Evolutionary conservation across 92 coral and sea anemone species (phyloP), one percentile per base, ranked within the genome.

Genomic region (Galaxea fascicularis): DNA sequence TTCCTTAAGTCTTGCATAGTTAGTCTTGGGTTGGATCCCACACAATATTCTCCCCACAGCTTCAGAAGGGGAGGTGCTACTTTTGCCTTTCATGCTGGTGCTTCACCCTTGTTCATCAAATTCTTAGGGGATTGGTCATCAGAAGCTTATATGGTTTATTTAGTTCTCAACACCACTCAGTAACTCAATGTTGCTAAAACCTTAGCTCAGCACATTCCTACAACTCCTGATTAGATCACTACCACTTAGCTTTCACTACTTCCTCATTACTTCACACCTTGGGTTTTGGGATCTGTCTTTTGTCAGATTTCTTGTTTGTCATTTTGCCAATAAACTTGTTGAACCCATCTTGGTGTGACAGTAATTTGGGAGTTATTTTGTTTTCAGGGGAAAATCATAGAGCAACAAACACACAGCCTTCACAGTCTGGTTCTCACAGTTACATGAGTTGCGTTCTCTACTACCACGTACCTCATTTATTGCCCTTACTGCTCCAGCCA

Each of bases 21-120:
- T 62, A 12, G 4, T 12, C 10, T 76, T 76, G 70, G 81, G 49
- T 76, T 76, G 54, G 70, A 76, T 27, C 81, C 79, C 39, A 57
- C 79, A 2, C 79, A 74, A 25, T 74, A 49, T 26, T 74, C 79
- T 74, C 65, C 65, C 63, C 79, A 74, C 15, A 74, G 79, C 14
- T 51, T 74, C 44, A 24, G 79, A 29, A 15, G 64, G 35, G 81
- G 81, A 30, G 69, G 70, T 57, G 81, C 49, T 62, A 76, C 70
- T 18, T 76, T 76, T 59, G 49, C 80, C 46, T 75, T n/a, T n/a
- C n/a, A n/a, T n/a, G n/a, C n/a, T 69, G 52, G 30, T 18, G 47
- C 73, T 30, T 30, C 51, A 35, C 52, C 73, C 18, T 20, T 67
- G 73, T 35, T 69, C 54, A 35, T 69, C 14, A 69, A 69, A 20